Evolutionary conservation across 2,888 invertebrate species (phyloP).

Genomic region (Psylliodes chrysocephalus): DNA sequence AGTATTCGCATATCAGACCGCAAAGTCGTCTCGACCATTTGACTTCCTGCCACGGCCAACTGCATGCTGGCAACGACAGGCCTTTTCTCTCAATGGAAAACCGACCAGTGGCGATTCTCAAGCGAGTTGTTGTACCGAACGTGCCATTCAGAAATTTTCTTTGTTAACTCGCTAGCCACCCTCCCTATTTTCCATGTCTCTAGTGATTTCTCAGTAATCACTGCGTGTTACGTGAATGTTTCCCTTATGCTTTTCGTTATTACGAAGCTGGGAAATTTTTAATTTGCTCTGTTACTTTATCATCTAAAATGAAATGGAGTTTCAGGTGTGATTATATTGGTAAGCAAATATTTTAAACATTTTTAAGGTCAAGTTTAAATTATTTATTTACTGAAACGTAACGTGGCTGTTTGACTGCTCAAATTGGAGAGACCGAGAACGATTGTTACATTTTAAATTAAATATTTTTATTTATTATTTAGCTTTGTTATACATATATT

Average conservation of each 20-base stretch:
- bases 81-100: conserved; percentile 31
- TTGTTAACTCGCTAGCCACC: conserved; percentile 31
- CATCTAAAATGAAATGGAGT: not conserved
- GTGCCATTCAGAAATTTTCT: conserved; percentile 32
- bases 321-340: not conserved
- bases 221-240: conserved; percentile 31
- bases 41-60: conserved; percentile 37
- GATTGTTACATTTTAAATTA: too few species aligned
- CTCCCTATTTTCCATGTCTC: conserved; percentile 28
- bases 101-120: conserved; percentile 31
- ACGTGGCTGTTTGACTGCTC: too few species aligned
- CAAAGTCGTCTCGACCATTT: conserved; percentile 30
- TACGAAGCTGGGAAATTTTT: not conserved
- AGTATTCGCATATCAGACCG: conserved; percentile 11
- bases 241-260: conserved; percentile 23
- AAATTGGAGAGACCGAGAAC: too few species aligned
- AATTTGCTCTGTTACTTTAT: not conserved
- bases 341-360: too few species aligned
- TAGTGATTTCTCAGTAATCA: conserved; percentile 31
- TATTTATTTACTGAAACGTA: too few species aligned
- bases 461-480: too few species aligned
- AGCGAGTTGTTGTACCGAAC: conserved; percentile 30
- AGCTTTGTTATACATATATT: too few species aligned
- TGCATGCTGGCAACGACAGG: conserved; percentile 34
- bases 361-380: too few species aligned